phyloP scores from a whole-genome alignment of 2,888 invertebrate species.

The Drosophila anomalipes region DNA sequence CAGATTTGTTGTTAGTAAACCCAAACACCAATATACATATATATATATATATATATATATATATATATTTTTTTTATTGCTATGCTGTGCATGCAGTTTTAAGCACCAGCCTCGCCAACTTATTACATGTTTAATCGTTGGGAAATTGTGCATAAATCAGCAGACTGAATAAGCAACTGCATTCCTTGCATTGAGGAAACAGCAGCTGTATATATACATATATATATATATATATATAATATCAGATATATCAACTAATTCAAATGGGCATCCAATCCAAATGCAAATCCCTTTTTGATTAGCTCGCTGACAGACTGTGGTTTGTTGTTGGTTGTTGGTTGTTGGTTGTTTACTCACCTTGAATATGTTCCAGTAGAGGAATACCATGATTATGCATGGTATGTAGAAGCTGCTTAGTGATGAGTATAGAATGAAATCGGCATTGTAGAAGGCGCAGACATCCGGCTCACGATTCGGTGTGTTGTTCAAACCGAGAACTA shows the following conservation, averaged over 20 bases:
- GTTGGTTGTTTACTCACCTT: slow-evolving; percentile 87
- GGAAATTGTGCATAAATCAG: slow-evolving; percentile 62
- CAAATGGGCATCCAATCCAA: slow-evolving; percentile 8
- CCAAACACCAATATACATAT: background rate
- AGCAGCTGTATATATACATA: background rate
- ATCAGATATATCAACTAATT: slow-evolving; percentile 4
- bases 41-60: background rate
- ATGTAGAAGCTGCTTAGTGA: slow-evolving; percentile 99
- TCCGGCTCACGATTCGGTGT: slow-evolving; percentile 93
- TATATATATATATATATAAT: background rate
- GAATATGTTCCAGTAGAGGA: slow-evolving; percentile 98
- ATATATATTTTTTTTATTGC: background rate
- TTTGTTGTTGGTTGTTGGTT: background rate
- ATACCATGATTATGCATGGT: slow-evolving; percentile 99
- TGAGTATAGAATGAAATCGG: slow-evolving; percentile 98
- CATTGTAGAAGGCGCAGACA: slow-evolving; percentile 98
- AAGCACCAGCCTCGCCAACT: background rate
- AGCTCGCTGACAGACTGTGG: slow-evolving; percentile 9
- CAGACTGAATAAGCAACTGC: slow-evolving; percentile 26
- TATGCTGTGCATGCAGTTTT: slow-evolving; percentile 31
- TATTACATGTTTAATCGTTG: slow-evolving; percentile 32
- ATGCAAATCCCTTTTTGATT: slow-evolving; percentile 67
- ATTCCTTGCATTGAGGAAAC: slow-evolving; percentile 8
- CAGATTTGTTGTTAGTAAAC: slow-evolving; percentile 16
- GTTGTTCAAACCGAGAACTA: slow-evolving; percentile 97